A percentile compares a stretch with the other conserved stretches of the same genome.
phyloP scores from a whole-genome alignment of 2,113 vertebrate genomes.

The Onychostruthus taczanowskii region DNA sequence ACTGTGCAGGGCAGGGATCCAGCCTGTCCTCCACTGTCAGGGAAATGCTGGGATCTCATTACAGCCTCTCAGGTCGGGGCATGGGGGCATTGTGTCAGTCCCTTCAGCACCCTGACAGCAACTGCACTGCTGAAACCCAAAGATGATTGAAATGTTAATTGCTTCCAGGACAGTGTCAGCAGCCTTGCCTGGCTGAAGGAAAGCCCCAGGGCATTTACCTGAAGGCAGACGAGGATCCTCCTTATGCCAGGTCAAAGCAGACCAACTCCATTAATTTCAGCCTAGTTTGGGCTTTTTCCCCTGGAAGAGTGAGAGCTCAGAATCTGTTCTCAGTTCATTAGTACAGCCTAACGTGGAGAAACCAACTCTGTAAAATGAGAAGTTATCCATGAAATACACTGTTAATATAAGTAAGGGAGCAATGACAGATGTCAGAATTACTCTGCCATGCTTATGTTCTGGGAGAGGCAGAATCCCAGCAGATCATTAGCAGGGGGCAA shows the following conservation, averaged over 20 bases:
- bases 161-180: constrained; percentile 3
- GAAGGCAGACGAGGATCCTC: not conserved
- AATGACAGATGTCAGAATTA: not conserved
- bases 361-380: not conserved
- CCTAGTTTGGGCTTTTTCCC: not conserved
- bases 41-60: not conserved
- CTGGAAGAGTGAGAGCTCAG: not conserved
- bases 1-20: not conserved
- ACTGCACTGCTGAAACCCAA: not conserved
- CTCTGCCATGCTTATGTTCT: not conserved
- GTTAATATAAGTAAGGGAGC: not conserved
- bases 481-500: constrained; percentile 20
- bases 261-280: not conserved
- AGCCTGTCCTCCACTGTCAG: not conserved
- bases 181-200: not conserved
- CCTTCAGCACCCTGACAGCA: not conserved
- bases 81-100: not conserved
- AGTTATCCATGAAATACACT: constrained; percentile 11
- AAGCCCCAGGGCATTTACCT: constrained; percentile 1
- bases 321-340: constrained; percentile 8
- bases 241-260: not conserved
- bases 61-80: not conserved
- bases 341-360: not conserved
- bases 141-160: constrained; percentile 24
- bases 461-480: not conserved